Conservation (phyloP, 2,888 invertebrate species). For the Lydus trimaculatus region DNA sequence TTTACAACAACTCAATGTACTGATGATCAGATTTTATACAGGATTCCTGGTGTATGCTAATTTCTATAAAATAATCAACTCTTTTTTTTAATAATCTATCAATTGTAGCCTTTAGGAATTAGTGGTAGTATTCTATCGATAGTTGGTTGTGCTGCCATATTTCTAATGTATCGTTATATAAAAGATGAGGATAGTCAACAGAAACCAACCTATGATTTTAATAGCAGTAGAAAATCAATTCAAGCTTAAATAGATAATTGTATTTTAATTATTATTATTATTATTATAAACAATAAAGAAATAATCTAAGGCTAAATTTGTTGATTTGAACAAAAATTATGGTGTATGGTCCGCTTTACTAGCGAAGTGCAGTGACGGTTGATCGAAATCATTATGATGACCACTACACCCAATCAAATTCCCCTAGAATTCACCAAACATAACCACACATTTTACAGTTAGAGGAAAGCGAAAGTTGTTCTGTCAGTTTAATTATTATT, state of each 20-base stretch:
- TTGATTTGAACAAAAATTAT: too few relatives aligned
- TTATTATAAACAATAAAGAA: too few relatives aligned
- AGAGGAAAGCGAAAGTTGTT: neutral
- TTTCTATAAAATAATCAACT: neutral
- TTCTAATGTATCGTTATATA: conserved; percentile 44
- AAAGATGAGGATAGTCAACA: conserved; percentile 35
- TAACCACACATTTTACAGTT: neutral
- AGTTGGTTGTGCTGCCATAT: conserved; percentile 42
- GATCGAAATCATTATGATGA: neutral
- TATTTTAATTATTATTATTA: too few relatives aligned
- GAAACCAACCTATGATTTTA: conserved; percentile 12
- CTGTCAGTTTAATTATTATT: neutral
- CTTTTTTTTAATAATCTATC: conserved; percentile 1
- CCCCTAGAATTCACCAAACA: neutral
- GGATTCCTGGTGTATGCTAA: conserved; percentile 26
- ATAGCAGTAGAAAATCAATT: conserved; percentile 25
- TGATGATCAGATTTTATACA: conserved; percentile 15
- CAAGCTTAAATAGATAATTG: conserved; percentile 19
- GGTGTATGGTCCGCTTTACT: too few relatives aligned
- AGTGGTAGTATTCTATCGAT: conserved; percentile 38
- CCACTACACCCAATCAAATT: neutral
- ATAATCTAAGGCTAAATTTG: too few relatives aligned
- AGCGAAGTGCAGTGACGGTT: too few relatives aligned
- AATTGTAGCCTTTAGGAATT: conserved; percentile 40
- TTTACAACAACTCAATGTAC: conserved; percentile 15